phyloP scores from a whole-genome alignment of 2,113 vertebrate genomes.

The Cyrtonyx montezumae region DNA sequence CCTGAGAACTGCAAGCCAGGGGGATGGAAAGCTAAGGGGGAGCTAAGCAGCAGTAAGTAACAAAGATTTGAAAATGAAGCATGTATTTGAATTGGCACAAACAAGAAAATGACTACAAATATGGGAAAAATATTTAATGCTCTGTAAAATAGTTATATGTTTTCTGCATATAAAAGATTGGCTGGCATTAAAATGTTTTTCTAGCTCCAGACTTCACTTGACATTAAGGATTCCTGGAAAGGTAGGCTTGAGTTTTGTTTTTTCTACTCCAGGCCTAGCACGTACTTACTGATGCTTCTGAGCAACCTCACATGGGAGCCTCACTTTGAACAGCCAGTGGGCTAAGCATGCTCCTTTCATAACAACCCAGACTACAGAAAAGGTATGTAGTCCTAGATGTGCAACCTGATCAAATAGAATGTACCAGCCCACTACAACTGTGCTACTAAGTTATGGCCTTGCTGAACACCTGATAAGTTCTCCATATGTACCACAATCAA shows the following conservation, averaged over 20 bases:
- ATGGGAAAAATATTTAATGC: constrained; percentile 55
- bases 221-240: constrained; percentile 59
- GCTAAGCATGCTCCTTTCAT: neutral
- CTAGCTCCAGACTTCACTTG: constrained; percentile 41
- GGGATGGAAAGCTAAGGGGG: neutral
- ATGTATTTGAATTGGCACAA: constrained; percentile 55
- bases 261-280: neutral
- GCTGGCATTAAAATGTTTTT: constrained; percentile 50
- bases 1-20: neutral
- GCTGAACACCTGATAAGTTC: neutral
- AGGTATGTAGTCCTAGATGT: neutral
- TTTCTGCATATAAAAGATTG: constrained; percentile 15
- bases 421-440: neutral
- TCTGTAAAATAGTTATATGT: constrained; percentile 43
- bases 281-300: neutral
- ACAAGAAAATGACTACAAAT: neutral
- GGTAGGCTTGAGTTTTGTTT: neutral
- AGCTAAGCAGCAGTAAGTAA: constrained; percentile 22
- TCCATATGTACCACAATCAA: neutral
- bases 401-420: neutral
- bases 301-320: neutral
- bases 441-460: neutral
- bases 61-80: constrained; percentile 3
- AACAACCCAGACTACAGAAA: neutral
- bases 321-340: neutral